Evolutionary conservation across 2,113 vertebrate species (phyloP), one percentile per base, ranked within the genome.

Genomic region (Corythoichthys intestinalis): DNA sequence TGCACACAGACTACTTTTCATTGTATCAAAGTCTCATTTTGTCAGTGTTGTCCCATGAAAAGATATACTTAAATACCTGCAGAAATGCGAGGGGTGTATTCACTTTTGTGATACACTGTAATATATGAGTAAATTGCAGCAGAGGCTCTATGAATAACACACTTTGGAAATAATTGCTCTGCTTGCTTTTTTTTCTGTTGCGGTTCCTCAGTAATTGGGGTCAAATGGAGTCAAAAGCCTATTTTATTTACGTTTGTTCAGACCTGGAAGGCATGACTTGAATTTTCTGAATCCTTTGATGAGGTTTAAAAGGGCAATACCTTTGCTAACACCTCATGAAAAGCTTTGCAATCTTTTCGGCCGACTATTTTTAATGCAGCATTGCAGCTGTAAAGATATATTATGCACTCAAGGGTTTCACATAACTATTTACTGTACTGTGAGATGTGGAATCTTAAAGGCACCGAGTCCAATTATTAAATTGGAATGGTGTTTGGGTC

Each of bases 61-160:
- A 28, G 20, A 28, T 28, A 28, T 28, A 28, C 20, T 28, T 28
- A 28, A 28, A 28, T 28, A 28, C 20, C 20, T 28, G 20, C 20
- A 28, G 20, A 28, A 28, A 28, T 28, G 20, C 20, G 20, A 28
- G 20, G 20, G 20, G 20, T 28, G 20, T 28, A 28, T 28, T 28
- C 20, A 28, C 20, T 28, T 28, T 28, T 28, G 20, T 28, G 20
- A 28, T 28, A 28, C 20, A 28, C 20, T 28, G 20, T 28, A 28
- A 28, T 28, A 28, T 28, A 28, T 28, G 20, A 62, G 60, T 57
- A 50, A 69, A 63, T 68, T 62, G 37, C 44, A 65, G 37, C 7
- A 17, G 56, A 68, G 52, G 8, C 69, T 53, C 58, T 46, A 9
- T 56, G 60, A 58, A 56, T 76, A 65, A 80, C 71, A 15, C 34